phyloP scores from a whole-genome alignment of 2,113 vertebrate genomes.

The Erythrocercus mccallii region DNA sequence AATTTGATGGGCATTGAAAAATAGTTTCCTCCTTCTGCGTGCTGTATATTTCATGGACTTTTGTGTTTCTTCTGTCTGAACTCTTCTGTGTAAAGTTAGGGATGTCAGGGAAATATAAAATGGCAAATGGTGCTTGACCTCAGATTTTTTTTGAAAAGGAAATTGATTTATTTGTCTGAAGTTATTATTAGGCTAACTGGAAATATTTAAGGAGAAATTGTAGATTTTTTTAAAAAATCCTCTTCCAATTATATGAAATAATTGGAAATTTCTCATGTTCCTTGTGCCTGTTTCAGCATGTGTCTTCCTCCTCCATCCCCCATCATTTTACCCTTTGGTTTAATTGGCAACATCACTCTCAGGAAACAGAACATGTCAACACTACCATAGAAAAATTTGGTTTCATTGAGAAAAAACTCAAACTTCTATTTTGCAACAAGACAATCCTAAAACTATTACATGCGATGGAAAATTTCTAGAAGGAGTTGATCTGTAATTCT shows the following conservation, averaged over 20 bases:
- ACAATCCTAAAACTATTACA: not conserved
- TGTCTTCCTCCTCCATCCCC: not conserved
- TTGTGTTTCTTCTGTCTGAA: not conserved
- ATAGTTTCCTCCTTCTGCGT: not conserved
- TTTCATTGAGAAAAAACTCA: not conserved
- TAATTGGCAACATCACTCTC: not conserved
- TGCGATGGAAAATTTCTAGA: not conserved
- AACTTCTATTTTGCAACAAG: not conserved
- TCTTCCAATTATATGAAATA: not conserved
- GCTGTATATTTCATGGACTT: not conserved
- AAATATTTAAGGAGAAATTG: not conserved
- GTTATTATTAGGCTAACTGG: not conserved
- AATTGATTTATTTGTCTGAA: not conserved
- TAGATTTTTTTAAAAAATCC: not conserved
- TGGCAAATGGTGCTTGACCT: not conserved
- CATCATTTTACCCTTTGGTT: not conserved
- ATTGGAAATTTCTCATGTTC: not conserved
- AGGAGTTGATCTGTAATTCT: not conserved
- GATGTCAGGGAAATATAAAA: not conserved
- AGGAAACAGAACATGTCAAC: not conserved
- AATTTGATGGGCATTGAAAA: not conserved
- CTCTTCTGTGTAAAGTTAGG: not conserved
- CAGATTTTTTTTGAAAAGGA: not conserved
- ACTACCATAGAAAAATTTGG: not conserved
- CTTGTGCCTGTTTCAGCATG: not conserved